Percentiles rank a stretch among this genome's conserved stretches.
phyloP scores from a whole-genome alignment of 2,888 invertebrate species.

The Archips crataeganus region DNA sequence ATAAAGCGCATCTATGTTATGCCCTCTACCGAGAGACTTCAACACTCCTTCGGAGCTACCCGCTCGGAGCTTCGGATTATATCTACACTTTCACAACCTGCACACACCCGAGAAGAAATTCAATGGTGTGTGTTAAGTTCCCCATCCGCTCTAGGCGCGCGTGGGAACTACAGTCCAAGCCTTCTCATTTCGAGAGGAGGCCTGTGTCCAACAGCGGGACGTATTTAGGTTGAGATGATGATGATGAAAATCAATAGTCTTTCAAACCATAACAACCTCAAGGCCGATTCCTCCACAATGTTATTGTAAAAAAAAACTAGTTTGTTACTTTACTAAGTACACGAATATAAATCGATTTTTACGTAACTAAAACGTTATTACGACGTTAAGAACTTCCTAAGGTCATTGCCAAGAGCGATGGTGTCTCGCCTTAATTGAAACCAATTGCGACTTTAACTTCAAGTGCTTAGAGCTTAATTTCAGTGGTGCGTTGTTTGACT shows the following conservation, averaged over 20 bases:
- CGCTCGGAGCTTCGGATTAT: too few relatives aligned
- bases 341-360: background rate
- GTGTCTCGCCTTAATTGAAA: background rate
- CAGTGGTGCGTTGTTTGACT: background rate
- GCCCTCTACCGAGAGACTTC: too few relatives aligned
- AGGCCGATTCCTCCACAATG: background rate
- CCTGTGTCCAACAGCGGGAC: too few relatives aligned
- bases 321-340: background rate
- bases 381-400: constrained; percentile 12
- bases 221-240: too few relatives aligned
- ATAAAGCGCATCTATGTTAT: too few relatives aligned
- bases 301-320: background rate
- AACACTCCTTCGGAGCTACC: too few relatives aligned
- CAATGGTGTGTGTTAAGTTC: too few relatives aligned
- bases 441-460: background rate
- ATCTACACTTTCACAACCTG: too few relatives aligned
- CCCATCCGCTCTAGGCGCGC: too few relatives aligned
- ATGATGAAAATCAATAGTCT: background rate
- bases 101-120: too few relatives aligned
- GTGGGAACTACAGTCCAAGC: too few relatives aligned
- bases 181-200: too few relatives aligned
- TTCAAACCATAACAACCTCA: background rate
- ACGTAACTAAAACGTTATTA: constrained; percentile 24
- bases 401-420: constrained; percentile 5
- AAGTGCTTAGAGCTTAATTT: background rate